These are phyloP conservation scores for Denticeps clupeoides DNA, from an alignment of 2,797 vertebrate genomes.

Conservation along the genomic window DNA sequence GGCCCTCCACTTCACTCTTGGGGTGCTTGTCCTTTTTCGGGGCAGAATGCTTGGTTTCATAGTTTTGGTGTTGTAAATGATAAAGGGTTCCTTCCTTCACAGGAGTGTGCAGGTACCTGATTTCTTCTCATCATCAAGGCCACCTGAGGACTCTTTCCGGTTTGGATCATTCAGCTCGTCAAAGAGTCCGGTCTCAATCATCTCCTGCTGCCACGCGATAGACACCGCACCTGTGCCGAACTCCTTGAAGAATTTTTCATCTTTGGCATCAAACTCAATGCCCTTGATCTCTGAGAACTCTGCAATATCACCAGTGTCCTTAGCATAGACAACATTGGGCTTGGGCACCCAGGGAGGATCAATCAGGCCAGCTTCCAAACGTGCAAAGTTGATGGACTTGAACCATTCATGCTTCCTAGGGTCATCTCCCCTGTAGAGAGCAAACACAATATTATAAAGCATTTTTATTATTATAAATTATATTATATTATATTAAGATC, in stretches of 20 bases:
- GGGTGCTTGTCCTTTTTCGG: conserved; percentile 20
- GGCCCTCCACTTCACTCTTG: conserved; percentile 12
- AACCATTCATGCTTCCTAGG: conserved; percentile 85
- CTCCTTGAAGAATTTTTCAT: conserved; percentile 79
- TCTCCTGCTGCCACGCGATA: conserved; percentile 80
- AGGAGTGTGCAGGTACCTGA: conserved; percentile 78
- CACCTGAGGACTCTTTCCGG: conserved; percentile 53
- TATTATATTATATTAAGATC: too few relatives aligned
- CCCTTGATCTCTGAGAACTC: conserved; percentile 85
- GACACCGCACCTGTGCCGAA: conserved; percentile 77
- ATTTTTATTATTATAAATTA: too few relatives aligned
- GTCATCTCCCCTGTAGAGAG: conserved; percentile 61
- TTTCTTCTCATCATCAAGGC: conserved; percentile 56
- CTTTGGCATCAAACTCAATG: conserved; percentile 76
- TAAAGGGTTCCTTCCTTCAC: conserved; percentile 43
- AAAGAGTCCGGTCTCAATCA: conserved; percentile 80
- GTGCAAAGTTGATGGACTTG: conserved; percentile 78
- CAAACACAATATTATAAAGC: too few relatives aligned
- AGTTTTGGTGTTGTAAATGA: conserved; percentile 15
- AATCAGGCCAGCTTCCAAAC: conserved; percentile 78
- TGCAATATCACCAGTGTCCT: conserved; percentile 78
- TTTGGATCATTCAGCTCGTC: conserved; percentile 81
- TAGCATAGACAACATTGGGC: conserved; percentile 85
- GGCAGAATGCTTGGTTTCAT: conserved; percentile 22
- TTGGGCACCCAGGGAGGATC: conserved; percentile 80